These are phyloP conservation scores for Sminthopsis crassicaudata DNA, from an alignment of 2,113 vertebrate genomes.

Conservation along the genomic window DNA sequence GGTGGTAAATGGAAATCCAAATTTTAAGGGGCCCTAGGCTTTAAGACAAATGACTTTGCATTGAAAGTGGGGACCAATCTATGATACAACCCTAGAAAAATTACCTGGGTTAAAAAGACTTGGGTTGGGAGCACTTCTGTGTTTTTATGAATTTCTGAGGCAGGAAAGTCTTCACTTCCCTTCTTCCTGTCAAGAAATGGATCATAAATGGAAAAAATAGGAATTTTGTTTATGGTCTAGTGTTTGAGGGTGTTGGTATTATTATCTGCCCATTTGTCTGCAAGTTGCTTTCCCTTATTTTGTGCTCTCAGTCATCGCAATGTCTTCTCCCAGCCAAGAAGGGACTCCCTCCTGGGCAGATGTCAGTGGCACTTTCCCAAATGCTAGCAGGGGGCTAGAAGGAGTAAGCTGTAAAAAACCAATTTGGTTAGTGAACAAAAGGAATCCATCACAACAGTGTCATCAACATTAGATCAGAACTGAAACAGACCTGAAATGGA, in stretches of 20 bases:
- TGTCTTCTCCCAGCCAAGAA: conserved; percentile 73
- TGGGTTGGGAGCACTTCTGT: conserved; percentile 12
- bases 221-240: conserved; percentile 50
- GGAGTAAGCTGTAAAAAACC: conserved; percentile 77
- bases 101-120: background rate
- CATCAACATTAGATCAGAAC: conserved; percentile 53
- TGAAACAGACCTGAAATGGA: conserved; percentile 9
- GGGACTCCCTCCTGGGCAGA: conserved; percentile 76
- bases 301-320: conserved; percentile 58
- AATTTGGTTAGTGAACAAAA: conserved; percentile 77
- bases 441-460: conserved; percentile 80
- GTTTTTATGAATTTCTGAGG: conserved; percentile 19
- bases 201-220: background rate
- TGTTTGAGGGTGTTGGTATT: conserved; percentile 44
- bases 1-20: conserved; percentile 60
- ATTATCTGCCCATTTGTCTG: conserved; percentile 80
- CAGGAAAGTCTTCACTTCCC: conserved; percentile 5
- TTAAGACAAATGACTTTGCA: conserved; percentile 36
- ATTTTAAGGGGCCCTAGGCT: conserved; percentile 15
- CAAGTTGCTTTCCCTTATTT: conserved; percentile 64
- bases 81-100: conserved; percentile 25
- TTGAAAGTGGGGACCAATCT: background rate
- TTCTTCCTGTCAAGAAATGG: conserved; percentile 37
- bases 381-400: conserved; percentile 72
- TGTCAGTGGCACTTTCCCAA: conserved; percentile 67